phyloP scores from a whole-genome alignment of 2,113 vertebrate genomes.

The Anthoscopus minutus region DNA sequence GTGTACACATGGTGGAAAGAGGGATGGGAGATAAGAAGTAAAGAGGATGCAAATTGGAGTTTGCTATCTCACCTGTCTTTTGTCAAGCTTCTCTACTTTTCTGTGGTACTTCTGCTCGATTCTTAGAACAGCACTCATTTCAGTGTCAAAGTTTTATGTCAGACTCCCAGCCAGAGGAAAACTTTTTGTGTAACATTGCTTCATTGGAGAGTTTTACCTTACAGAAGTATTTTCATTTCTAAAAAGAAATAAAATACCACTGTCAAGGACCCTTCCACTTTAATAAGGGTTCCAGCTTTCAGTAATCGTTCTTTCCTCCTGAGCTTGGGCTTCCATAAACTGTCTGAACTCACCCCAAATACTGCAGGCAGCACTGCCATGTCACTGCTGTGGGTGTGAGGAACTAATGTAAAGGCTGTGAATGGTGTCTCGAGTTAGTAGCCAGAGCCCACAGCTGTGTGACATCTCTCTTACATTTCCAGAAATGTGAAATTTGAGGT shows the following conservation, averaged over 20 bases:
- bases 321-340: neutral
- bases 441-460: neutral
- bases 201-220: neutral
- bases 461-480: neutral
- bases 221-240: neutral
- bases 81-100: neutral
- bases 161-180: neutral
- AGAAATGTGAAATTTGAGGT: neutral
- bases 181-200: neutral
- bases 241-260: neutral
- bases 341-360: neutral
- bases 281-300: neutral
- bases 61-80: neutral
- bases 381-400: neutral
- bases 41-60: neutral
- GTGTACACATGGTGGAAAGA: neutral
- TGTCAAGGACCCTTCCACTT: neutral
- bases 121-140: neutral
- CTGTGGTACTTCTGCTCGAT: neutral
- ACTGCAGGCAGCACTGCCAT: neutral
- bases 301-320: neutral
- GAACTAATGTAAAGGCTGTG: neutral
- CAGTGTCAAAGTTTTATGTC: fast-evolving
- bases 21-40: neutral
- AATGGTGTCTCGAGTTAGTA: neutral